Base-by-base conservation (phyloP, 2,113 vertebrate species). In the Sapajus apella region DNA sequence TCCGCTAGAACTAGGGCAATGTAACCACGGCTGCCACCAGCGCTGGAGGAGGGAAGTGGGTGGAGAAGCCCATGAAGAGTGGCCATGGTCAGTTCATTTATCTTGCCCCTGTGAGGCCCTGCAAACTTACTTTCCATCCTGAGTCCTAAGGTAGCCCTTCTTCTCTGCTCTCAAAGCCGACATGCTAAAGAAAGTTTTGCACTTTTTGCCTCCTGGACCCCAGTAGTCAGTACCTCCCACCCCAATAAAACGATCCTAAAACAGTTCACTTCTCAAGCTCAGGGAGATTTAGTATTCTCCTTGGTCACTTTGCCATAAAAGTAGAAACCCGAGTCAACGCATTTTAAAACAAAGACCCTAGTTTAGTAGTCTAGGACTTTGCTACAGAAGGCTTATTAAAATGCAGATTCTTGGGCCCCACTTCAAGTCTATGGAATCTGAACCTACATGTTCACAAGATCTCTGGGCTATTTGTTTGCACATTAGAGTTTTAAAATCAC, bases 11-110 rank as follows among this genome's bases (percentile, higher is more conserved):
- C 12, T 17, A 14, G 13, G 13, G 4, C 12, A 17, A 8, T 30
- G 73, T 6, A 0, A 11, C 52, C 61, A 27, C 4, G 21, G 14
- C 43, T 40, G 20, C 25, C 32, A 55, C 45, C 30, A 64, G 32
- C 50, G 21, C 3, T 27, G 20, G 3, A 2, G 27, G 4, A 40
- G 9, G 10, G 21, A 5, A 35, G 12, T 5, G 21, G 5, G 13
- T n/a, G 4, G 20, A 20, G 20, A 37, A 37, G 8, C 12, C 5
- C 37, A 35, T 1, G 8, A 61, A 37, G 50, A 21, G 4, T 20
- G 45, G 8, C 35, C 17, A 35, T 20, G 35, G 9, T 10, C 21
- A 68, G n/a, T 12, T 25, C 12, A 20, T 37, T 40, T 2, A 16
- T 16, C 23, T 87, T 2, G 4, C n/a, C 66, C 32, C 32, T 3